Base-by-base conservation (phyloP, 2,888 invertebrate genomes). In the Caenorhabditis sulstoni region DNA sequence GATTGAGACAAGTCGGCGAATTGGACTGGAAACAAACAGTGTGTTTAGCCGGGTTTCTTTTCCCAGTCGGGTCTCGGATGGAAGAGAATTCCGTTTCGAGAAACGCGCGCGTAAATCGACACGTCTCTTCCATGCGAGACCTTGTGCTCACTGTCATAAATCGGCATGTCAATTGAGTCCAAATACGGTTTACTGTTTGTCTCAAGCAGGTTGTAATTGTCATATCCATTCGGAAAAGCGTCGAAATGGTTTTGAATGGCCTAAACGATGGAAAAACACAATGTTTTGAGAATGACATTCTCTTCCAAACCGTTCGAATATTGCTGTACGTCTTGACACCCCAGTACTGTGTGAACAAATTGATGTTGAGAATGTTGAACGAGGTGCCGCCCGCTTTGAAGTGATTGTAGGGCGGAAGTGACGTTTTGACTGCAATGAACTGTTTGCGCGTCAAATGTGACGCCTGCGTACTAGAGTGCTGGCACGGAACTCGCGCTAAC, bases 311-410 rank as follows among this genome's bases (percentile, higher is more conserved):
- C 29, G 20, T 18, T 50, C 41, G 14, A 18, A 76, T 58, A 16
- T 70, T 68, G 9, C 14, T 14, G 39, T 77, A 77, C 16, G 68
- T 77, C 11, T 45, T 23, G 2, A 35, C 14, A 12, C 76, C 76
- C 76, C 76, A 77, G 39, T 53, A 77, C 23, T 57, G 50, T 5
- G 76, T 65, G n/a, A 45, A 52, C 44, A 77, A 53, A 11, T 77
- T 77, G 29, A 77, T n/a, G 23, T 77, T 77, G 23, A 77, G 50
- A 16, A 77, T 45, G 52, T 77, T 77, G 20, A 77, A 59, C 3
- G 68, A 68, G 0, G 55, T 64, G 0, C 47, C 55, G 7, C 39
- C 29, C 1, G 64, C 55, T 3, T 49, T 61, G 37, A 52, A 68
- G 8, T 68, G 58, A 39, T 45, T 59, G 41, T 53, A 45, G 18